Percentiles rank a stretch among this genome's conserved stretches.
These are phyloP conservation scores for Pantherophis guttatus DNA, from an alignment of 2,113 vertebrate species.

Conservation along the genomic window DNA sequence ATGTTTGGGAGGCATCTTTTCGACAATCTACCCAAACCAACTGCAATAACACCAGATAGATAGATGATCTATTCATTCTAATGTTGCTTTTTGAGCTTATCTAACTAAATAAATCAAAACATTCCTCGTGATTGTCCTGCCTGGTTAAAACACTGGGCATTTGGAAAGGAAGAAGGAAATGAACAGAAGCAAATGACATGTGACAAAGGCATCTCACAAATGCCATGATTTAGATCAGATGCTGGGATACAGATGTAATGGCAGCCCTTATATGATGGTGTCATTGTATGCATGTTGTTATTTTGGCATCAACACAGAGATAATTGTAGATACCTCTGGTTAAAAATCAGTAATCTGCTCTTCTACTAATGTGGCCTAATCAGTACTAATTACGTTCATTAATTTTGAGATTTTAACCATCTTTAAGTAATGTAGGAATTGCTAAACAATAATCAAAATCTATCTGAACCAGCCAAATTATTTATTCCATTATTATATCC, in stretches of 20 bases:
- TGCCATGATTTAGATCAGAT: not conserved
- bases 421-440: not conserved
- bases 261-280: not conserved
- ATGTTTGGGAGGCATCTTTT: not conserved
- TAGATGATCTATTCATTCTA: not conserved
- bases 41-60: not conserved
- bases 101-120: not conserved
- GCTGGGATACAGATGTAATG: not conserved
- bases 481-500: not conserved
- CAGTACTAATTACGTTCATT: not conserved
- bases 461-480: not conserved
- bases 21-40: not conserved
- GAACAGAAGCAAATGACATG: not conserved
- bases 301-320: not conserved
- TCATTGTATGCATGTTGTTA: not conserved
- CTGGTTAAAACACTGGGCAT: not conserved
- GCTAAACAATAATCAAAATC: not conserved
- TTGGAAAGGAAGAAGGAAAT: not conserved
- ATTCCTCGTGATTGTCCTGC: not conserved
- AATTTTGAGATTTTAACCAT: not conserved
- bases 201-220: not conserved
- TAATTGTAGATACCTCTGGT: not conserved
- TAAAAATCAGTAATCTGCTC: not conserved
- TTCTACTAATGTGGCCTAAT: not conserved
- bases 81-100: not conserved